Conservation (phyloP, 2,888 invertebrate species). For the Mythimna ferrago region DNA sequence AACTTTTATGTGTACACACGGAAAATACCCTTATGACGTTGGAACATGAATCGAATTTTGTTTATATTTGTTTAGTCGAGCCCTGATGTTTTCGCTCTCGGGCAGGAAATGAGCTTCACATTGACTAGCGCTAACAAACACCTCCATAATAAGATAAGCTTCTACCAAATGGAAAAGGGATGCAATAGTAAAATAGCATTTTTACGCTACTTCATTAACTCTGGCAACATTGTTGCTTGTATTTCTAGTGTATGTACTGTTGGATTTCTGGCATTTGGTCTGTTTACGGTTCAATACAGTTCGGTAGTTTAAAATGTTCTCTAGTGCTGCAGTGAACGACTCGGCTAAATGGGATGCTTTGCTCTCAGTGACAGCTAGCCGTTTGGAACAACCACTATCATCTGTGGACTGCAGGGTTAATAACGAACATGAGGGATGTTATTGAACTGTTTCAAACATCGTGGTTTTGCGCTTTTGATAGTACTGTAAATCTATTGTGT, state of each 20-base stretch:
- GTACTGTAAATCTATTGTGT: neutral
- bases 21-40: slow-evolving; percentile 65
- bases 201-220: slow-evolving; percentile 53
- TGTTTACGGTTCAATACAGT: slow-evolving; percentile 41
- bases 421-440: slow-evolving; percentile 2
- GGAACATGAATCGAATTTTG: slow-evolving; percentile 62
- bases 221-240: slow-evolving; percentile 28
- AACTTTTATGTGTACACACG: slow-evolving; percentile 68
- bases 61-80: slow-evolving; percentile 56
- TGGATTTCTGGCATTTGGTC: slow-evolving; percentile 25
- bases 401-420: slow-evolving; percentile 1
- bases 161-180: slow-evolving; percentile 52
- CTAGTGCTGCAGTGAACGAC: slow-evolving; percentile 41
- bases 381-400: slow-evolving; percentile 56
- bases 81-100: slow-evolving; percentile 49
- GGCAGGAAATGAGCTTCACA: slow-evolving; percentile 52
- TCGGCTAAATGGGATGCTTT: slow-evolving; percentile 43
- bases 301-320: slow-evolving; percentile 40
- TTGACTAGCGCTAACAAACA: slow-evolving; percentile 54
- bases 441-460: slow-evolving; percentile 3
- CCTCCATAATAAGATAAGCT: slow-evolving; percentile 59
- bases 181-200: slow-evolving; percentile 51
- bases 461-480: neutral
- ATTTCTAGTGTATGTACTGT: slow-evolving; percentile 5
- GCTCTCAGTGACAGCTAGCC: slow-evolving; percentile 59